phyloP scores from a whole-genome alignment of 1,140 invertebrate species.

The Heliconius eleuchia region DNA sequence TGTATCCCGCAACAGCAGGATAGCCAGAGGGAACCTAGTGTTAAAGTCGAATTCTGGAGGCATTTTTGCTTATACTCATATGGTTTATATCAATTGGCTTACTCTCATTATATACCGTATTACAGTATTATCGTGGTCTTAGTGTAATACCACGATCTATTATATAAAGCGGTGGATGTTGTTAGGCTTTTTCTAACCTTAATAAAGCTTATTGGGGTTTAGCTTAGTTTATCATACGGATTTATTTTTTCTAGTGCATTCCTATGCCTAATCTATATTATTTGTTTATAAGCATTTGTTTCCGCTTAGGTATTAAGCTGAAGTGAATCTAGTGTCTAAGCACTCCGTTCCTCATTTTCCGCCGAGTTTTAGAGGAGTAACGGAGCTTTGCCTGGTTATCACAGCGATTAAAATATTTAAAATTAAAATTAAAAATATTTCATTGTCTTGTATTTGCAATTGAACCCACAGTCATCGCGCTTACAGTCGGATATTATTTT shows the following conservation, averaged over 20 bases:
- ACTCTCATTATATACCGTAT: background rate
- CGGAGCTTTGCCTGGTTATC: background rate
- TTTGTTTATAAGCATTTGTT: background rate
- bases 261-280: background rate
- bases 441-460: background rate
- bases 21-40: no score
- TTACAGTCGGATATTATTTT: background rate
- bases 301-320: no score
- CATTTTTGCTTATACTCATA: no score
- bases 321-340: background rate
- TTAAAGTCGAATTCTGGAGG: no score
- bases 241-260: background rate
- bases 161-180: background rate
- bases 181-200: conserved; percentile 5
- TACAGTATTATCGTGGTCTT: background rate
- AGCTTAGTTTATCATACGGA: conserved; percentile 6
- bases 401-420: background rate
- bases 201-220: background rate
- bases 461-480: background rate
- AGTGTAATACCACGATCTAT: background rate
- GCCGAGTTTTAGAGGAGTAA: background rate
- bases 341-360: background rate
- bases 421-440: no score
- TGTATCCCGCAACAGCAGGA: no score
- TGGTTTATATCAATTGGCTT: no score